Evolutionary conservation across 2,113 vertebrate genomes (phyloP).

Genomic region (Stomatorhinus ivindoensis): DNA sequence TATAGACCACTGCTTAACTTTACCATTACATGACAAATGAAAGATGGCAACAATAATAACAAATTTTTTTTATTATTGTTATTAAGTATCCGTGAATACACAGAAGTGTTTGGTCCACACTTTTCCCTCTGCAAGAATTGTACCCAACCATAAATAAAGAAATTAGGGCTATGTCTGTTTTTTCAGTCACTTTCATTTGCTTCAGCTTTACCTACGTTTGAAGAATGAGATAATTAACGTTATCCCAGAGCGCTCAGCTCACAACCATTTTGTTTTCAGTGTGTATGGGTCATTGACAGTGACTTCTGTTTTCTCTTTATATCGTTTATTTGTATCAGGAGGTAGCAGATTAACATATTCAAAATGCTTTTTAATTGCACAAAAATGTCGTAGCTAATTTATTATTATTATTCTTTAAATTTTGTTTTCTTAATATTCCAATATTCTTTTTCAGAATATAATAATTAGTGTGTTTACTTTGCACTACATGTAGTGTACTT

Average conservation of each 20-base stretch:
- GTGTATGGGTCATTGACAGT: background rate
- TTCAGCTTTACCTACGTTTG: background rate
- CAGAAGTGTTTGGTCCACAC: background rate
- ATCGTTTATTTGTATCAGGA: background rate
- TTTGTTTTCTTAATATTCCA: background rate
- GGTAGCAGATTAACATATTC: background rate
- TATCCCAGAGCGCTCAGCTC: background rate
- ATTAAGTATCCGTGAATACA: background rate
- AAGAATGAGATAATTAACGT: background rate
- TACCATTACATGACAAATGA: background rate
- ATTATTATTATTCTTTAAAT: background rate
- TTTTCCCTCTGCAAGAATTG: background rate
- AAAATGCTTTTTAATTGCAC: background rate
- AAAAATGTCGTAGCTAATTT: background rate
- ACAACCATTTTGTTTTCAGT: background rate
- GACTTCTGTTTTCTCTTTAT: background rate
- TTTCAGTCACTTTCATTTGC: background rate
- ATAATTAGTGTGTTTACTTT: background rate
- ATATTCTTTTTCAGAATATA: background rate
- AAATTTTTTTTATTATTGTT: too few species aligned
- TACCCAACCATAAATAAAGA: background rate
- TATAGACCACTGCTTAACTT: background rate
- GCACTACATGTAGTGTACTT: background rate
- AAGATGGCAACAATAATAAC: background rate
- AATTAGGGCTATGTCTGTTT: background rate